A percentile compares a stretch with the other conserved stretches of the same genome.
These are phyloP conservation scores for Gila robusta DNA, from an alignment of 2,797 vertebrate species.

Conservation along the genomic window DNA sequence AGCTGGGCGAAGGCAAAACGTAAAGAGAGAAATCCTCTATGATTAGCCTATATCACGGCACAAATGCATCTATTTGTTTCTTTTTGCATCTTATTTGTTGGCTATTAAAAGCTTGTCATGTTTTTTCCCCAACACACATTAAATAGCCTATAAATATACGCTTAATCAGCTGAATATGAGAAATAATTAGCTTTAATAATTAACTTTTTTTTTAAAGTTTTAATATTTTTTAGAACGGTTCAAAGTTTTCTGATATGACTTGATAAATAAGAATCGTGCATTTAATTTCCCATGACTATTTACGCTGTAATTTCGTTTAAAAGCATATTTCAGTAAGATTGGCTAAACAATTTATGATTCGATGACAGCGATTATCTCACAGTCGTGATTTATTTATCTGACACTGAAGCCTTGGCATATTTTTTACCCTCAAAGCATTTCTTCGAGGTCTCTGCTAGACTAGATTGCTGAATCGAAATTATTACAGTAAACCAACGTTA, in stretches of 20 bases:
- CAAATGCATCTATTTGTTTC: background rate
- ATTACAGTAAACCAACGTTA: background rate
- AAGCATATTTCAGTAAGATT: background rate
- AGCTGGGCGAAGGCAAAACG: conserved; percentile 10
- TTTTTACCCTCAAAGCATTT: background rate
- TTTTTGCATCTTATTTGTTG: background rate
- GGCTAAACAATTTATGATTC: background rate
- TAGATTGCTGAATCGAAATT: background rate
- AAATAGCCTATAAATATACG: background rate
- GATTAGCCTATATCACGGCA: background rate
- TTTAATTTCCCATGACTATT: no score
- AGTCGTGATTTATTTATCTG: background rate
- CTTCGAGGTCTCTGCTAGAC: background rate
- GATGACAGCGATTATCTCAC: background rate
- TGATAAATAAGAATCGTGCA: background rate
- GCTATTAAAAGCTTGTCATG: background rate
- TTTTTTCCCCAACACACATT: background rate
- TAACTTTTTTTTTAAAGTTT: background rate
- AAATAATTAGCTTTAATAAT: background rate
- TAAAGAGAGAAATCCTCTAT: background rate
- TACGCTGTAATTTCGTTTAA: no score
- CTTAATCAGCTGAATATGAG: background rate
- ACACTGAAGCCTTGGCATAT: background rate
- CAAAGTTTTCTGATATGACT: background rate
- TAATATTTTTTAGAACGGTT: background rate